Evolutionary conservation across 2,113 vertebrate species (phyloP).

Genomic region (Menidia beryllina): DNA sequence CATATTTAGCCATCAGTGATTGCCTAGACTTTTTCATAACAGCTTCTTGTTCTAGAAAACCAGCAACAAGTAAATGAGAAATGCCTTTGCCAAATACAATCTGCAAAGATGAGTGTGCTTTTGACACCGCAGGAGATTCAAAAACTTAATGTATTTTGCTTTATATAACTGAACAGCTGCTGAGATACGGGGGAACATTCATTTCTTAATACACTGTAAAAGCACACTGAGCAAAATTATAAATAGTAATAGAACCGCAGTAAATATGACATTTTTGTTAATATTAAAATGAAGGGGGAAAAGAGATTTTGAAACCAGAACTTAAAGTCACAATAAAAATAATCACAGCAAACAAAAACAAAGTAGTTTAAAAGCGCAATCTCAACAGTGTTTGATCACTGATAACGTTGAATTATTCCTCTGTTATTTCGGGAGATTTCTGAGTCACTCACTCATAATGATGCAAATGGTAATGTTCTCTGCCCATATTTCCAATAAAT

Average conservation of each 20-base stretch:
- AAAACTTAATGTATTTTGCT: background rate
- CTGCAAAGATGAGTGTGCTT: background rate
- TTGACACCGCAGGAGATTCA: background rate
- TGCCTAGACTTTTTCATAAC: slow-evolving; percentile 25
- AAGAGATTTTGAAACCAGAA: slow-evolving; percentile 4
- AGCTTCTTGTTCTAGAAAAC: slow-evolving; percentile 7
- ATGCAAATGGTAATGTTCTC: slow-evolving; percentile 62
- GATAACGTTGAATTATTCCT: slow-evolving; percentile 15
- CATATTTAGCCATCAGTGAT: slow-evolving; percentile 18
- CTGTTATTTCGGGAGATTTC: slow-evolving; percentile 24
- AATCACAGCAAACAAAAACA: slow-evolving; percentile 17
- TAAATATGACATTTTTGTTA: slow-evolving; percentile 13
- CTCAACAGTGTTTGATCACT: slow-evolving; percentile 43
- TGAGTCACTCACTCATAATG: slow-evolving; percentile 25
- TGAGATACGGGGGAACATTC: background rate
- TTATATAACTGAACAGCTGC: background rate
- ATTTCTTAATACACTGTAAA: slow-evolving; percentile 6
- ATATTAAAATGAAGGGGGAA: slow-evolving; percentile 3
- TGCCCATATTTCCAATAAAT: slow-evolving; percentile 59
- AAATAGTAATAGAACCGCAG: background rate
- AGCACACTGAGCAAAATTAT: background rate
- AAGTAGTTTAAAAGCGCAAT: slow-evolving; percentile 37
- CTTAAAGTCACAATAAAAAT: slow-evolving; percentile 10
- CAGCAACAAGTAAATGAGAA: slow-evolving; percentile 10
- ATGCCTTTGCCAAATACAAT: slow-evolving; percentile 3